Conservation (phyloP, 2,888 invertebrate species). For the Chrysolina haemoptera region DNA sequence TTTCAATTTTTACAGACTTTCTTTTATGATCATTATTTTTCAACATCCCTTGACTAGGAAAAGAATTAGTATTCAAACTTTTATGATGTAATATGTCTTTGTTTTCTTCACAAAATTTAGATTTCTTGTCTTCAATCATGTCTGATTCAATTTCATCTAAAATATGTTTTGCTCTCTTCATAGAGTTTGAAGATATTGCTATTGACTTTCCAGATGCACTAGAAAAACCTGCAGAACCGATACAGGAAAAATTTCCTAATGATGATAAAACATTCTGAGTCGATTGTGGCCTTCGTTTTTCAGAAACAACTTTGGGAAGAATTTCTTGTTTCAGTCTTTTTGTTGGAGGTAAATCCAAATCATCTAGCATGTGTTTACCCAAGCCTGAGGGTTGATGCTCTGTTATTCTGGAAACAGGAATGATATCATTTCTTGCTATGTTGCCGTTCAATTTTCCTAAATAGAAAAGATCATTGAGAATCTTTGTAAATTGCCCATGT, state of each 20-base stretch:
- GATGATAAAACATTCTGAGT: neutral
- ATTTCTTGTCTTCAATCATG: neutral
- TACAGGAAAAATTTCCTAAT: neutral
- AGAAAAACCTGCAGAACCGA: conserved; percentile 63
- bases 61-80: neutral
- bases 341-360: conserved; percentile 27
- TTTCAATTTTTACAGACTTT: neutral
- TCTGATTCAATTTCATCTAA: conserved; percentile 26
- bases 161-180: conserved; percentile 27
- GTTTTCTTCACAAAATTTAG: neutral
- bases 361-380: neutral
- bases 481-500: neutral
- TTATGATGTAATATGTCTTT: neutral
- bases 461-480: neutral
- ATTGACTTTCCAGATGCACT: conserved; percentile 67
- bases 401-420: too few relatives aligned
- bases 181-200: conserved; percentile 21
- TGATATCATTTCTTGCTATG: too few relatives aligned
- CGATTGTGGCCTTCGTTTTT: neutral
- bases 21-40: too few relatives aligned
- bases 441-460: too few relatives aligned
- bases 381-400: too few relatives aligned
- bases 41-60: too few relatives aligned
- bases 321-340: conserved; percentile 31
- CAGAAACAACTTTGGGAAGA: neutral